Evolutionary conservation across 2,888 invertebrate species (phyloP).

Genomic region (Resseliella maxima): DNA sequence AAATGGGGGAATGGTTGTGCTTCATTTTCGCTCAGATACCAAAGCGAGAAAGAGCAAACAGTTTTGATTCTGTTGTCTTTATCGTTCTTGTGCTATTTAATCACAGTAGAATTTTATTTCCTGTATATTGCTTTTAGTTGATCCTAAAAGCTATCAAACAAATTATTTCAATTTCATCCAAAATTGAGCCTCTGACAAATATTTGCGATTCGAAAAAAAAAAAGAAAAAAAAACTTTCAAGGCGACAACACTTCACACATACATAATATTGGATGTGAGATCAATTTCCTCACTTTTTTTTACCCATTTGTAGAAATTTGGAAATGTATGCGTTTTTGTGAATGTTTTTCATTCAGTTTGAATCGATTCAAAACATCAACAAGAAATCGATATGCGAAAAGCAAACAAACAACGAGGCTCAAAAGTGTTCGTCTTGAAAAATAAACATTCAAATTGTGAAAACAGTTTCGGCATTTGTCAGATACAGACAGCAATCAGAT

Average conservation of each 20-base stretch:
- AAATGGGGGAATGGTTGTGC: no score
- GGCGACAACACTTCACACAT: not conserved
- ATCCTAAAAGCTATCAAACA: constrained; percentile 12
- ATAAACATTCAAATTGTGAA: constrained; percentile 22
- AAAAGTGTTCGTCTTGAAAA: constrained; percentile 4
- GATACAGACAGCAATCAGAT: not conserved
- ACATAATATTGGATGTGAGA: no score
- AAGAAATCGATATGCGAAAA: not conserved
- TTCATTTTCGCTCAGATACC: not conserved
- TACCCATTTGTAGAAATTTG: not conserved
- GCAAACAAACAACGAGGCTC: not conserved
- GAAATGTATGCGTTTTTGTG: not conserved
- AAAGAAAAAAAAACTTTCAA: not conserved
- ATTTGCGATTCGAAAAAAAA: not conserved
- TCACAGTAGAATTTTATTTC: constrained; percentile 1
- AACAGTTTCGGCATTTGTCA: not conserved
- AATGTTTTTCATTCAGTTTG: not conserved
- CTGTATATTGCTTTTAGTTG: not conserved
- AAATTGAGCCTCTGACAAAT: not conserved
- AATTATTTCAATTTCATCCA: not conserved
- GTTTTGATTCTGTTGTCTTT: not conserved
- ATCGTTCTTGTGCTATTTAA: not conserved
- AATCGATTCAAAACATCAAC: not conserved
- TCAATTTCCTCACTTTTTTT: no score
- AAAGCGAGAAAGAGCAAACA: not conserved